Percentiles rank a stretch among this genome's conserved stretches.
These are phyloP conservation scores for Euclidia mi DNA, from an alignment of 2,888 invertebrate genomes.

Conservation along the genomic window DNA sequence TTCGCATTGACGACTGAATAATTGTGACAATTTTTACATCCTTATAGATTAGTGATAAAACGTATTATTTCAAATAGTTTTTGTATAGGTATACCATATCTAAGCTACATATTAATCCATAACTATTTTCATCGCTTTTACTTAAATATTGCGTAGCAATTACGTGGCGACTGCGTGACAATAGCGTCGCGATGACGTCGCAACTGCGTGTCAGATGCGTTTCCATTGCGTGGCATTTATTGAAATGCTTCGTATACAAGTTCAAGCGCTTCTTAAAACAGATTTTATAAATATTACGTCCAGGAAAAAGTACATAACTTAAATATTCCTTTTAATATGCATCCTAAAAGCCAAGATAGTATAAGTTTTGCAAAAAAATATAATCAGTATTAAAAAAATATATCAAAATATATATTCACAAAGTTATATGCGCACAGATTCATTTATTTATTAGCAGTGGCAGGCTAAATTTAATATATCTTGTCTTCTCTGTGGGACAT, in stretches of 20 bases:
- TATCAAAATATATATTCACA: conserved; percentile 42
- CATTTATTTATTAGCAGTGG: conserved; percentile 35
- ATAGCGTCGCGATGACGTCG: neutral
- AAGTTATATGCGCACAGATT: conserved; percentile 61
- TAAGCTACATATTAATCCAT: too few relatives aligned
- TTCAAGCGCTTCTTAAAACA: neutral
- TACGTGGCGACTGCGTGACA: neutral
- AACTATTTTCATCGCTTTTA: too few relatives aligned
- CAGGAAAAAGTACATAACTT: neutral
- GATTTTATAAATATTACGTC: conserved; percentile 11
- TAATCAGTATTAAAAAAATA: conserved; percentile 44
- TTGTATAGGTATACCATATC: too few relatives aligned
- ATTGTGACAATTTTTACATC: too few relatives aligned
- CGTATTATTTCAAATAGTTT: too few relatives aligned
- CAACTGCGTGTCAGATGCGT: neutral
- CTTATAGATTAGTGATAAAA: too few relatives aligned
- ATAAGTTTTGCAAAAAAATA: conserved; percentile 29
- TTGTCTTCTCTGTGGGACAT: too few relatives aligned
- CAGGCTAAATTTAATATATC: too few relatives aligned
- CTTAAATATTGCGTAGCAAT: too few relatives aligned
- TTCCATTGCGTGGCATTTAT: neutral
- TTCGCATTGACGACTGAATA: too few relatives aligned
- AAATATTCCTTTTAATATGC: neutral
- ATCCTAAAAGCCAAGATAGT: conserved; percentile 34
- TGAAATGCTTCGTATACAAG: neutral